Percentiles rank a stretch among this genome's conserved stretches.
These are phyloP conservation scores for Tupaia tana DNA, from an alignment of 2,113 vertebrate species.

Conservation along the genomic window DNA sequence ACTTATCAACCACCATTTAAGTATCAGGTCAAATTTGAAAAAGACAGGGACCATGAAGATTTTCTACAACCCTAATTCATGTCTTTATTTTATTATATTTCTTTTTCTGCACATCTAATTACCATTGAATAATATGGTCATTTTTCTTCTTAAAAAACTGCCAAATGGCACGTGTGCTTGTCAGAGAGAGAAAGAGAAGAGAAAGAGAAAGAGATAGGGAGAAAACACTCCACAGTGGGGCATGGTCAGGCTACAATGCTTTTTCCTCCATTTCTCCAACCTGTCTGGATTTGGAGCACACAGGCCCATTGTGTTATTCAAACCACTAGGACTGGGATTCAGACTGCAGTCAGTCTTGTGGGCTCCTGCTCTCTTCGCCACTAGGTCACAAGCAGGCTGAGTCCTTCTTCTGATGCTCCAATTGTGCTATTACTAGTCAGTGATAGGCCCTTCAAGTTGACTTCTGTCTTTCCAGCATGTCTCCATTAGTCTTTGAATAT, in stretches of 20 bases:
- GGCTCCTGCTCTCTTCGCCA: too few relatives aligned
- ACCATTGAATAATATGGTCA: not conserved
- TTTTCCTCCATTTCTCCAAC: too few relatives aligned
- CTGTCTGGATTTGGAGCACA: too few relatives aligned
- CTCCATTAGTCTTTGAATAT: not conserved
- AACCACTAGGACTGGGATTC: too few relatives aligned
- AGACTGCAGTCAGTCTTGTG: too few relatives aligned
- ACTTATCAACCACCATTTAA: not conserved
- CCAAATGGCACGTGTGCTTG: too few relatives aligned
- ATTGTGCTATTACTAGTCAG: not conserved
- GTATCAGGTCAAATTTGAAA: constrained; percentile 20
- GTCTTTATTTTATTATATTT: not conserved
- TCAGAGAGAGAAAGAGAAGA: too few relatives aligned
- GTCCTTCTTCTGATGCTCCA: not conserved
- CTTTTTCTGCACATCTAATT: not conserved
- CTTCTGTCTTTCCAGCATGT: not conserved
- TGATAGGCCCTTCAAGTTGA: not conserved
- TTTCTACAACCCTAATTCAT: not conserved
- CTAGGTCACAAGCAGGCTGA: too few relatives aligned
- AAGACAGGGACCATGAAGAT: not conserved
- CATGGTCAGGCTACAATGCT: too few relatives aligned
- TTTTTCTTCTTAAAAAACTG: not conserved
- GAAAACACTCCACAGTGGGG: too few relatives aligned
- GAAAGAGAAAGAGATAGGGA: too few relatives aligned
- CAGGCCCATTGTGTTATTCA: too few relatives aligned